Evolutionary conservation across 1,140 invertebrate genomes (phyloP).

Genomic region (Lucilia sericata): DNA sequence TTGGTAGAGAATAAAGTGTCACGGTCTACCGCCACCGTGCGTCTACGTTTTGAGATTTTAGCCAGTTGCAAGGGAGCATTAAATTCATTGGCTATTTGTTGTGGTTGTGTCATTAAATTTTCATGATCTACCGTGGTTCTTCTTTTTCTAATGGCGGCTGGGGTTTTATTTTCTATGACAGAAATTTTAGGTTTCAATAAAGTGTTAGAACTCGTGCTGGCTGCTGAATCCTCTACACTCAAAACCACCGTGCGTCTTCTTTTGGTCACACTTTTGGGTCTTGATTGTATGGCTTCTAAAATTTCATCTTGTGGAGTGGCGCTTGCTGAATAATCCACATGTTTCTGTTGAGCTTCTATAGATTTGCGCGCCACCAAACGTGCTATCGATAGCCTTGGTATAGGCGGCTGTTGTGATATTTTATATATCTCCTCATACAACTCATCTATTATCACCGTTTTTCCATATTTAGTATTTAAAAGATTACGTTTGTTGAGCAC

Average conservation of each 20-base stretch:
- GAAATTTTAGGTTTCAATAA: neutral
- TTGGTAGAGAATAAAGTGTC: slow-evolving; percentile 1
- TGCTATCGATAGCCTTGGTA: slow-evolving; percentile 45
- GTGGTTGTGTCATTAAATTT: neutral
- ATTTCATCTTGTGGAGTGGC: neutral
- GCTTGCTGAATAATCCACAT: neutral
- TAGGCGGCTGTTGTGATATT: slow-evolving; percentile 47
- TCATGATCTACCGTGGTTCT: neutral
- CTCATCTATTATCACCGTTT: slow-evolving; percentile 15
- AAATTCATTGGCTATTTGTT: neutral
- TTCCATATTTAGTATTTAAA: slow-evolving; percentile 46
- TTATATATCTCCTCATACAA: slow-evolving; percentile 47
- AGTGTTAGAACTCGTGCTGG: neutral
- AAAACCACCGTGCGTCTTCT: neutral
- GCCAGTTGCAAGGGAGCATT: neutral
- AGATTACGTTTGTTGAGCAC: slow-evolving; percentile 42
- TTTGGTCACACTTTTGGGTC: neutral
- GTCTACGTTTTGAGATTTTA: slow-evolving; percentile 39
- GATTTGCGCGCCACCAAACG: slow-evolving; percentile 47
- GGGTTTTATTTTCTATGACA: neutral
- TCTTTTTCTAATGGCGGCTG: neutral
- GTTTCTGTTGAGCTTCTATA: slow-evolving; percentile 40
- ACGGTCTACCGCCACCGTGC: slow-evolving; percentile 31
- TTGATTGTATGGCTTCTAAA: neutral
- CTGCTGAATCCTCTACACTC: neutral